These are phyloP conservation scores for Diplolepis rosae DNA, from an alignment of 2,888 invertebrate species.

Conservation along the genomic window DNA sequence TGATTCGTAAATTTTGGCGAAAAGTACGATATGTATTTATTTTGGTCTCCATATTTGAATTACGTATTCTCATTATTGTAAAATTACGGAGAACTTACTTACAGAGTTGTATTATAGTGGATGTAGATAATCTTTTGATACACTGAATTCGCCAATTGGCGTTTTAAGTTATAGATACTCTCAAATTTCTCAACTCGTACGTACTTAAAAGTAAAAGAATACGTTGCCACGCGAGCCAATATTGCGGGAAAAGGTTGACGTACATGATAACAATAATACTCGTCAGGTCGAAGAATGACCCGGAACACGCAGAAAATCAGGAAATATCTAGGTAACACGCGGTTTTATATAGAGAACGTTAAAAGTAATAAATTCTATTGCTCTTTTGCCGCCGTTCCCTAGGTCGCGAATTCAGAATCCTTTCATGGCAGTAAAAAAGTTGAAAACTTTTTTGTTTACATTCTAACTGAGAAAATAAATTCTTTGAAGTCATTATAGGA, in stretches of 20 bases:
- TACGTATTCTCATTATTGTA: conserved; percentile 6
- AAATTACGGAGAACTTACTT: conserved; percentile 59
- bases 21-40: background rate
- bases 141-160: conserved; percentile 2
- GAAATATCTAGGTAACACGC: conserved; percentile 53
- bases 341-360: conserved; percentile 52
- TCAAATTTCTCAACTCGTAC: conserved; percentile 37
- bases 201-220: conserved; percentile 48
- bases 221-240: conserved; percentile 51
- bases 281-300: conserved; percentile 42
- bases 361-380: conserved; percentile 63
- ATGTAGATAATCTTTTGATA: conserved; percentile 27
- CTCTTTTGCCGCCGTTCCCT: conserved; percentile 51
- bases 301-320: conserved; percentile 54
- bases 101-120: conserved; percentile 41
- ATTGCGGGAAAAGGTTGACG: conserved; percentile 48
- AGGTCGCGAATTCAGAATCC: conserved; percentile 28
- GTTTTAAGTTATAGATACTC: conserved; percentile 20
- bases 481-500: too few species aligned
- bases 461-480: background rate
- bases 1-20: background rate
- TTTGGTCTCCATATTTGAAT: background rate
- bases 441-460: background rate
- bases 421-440: background rate
- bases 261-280: conserved; percentile 50